A percentile compares a stretch with the other conserved stretches of the same genome.
Conservation (phyloP, 2,888 invertebrate genomes). For the Phasia obesa region DNA sequence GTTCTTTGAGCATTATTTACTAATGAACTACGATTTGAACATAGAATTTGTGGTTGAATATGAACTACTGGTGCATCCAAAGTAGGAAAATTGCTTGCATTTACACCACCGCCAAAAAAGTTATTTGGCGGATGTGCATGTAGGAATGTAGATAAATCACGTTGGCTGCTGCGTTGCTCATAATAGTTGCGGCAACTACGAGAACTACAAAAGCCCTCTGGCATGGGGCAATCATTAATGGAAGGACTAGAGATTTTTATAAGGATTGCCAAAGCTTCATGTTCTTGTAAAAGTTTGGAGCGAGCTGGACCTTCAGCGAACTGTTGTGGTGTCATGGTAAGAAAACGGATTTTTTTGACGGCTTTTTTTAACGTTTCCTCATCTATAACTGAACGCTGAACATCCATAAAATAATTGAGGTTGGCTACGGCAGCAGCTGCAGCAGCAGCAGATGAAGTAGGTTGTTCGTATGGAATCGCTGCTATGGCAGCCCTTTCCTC, state of each 20-base stretch:
- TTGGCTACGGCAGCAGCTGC: conserved; percentile 71
- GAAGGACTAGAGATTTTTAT: conserved; percentile 91
- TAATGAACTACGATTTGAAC: conserved; percentile 44
- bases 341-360: conserved; percentile 90
- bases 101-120: conserved; percentile 61
- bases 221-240: conserved; percentile 87
- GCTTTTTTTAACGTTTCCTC: conserved; percentile 85
- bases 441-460: conserved; percentile 49
- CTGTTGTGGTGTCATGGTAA: conserved; percentile 90
- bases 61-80: conserved; percentile 60
- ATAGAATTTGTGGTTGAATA: conserved; percentile 53
- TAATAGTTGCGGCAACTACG: conserved; percentile 78
- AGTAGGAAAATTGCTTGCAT: conserved; percentile 51
- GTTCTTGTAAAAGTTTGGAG: conserved; percentile 88
- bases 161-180: conserved; percentile 78
- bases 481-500: conserved; percentile 43
- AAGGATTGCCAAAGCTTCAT: conserved; percentile 90
- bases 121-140: conserved; percentile 69
- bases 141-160: conserved; percentile 77
- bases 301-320: conserved; percentile 92
- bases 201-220: conserved; percentile 87
- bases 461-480: conserved; percentile 43
- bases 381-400: conserved; percentile 78
- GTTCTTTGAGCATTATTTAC: conserved; percentile 19
- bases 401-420: conserved; percentile 77